A percentile compares a stretch with the other conserved stretches of the same genome.
Conservation (phyloP, 92 coral and sea anemone genomes). For the Scolanthus callimorphus region DNA sequence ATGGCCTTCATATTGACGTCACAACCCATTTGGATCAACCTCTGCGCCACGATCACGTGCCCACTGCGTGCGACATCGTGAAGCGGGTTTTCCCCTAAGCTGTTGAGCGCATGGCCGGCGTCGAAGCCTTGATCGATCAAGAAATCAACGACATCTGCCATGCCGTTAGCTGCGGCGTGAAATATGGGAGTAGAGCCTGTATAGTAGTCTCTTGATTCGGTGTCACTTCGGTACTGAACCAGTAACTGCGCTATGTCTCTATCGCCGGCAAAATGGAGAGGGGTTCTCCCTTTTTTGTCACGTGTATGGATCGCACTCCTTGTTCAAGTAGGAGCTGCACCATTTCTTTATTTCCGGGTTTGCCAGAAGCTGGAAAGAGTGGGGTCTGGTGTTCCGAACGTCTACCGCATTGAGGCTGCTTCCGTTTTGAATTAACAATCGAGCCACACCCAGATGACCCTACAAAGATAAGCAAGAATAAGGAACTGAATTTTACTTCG, state of each 20-base stretch:
- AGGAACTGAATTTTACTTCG: too few relatives aligned
- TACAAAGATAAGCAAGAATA: too few relatives aligned
- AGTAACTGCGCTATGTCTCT: slow-evolving; percentile 41
- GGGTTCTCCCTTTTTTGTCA: slow-evolving; percentile 51
- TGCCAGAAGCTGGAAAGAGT: slow-evolving; percentile 48
- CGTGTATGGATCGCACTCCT: slow-evolving; percentile 31
- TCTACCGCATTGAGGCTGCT: slow-evolving; percentile 34
- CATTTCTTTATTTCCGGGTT: slow-evolving; percentile 31
- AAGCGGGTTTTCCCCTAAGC: slow-evolving; percentile 54
- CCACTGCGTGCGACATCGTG: slow-evolving; percentile 63
- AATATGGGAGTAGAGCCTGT: slow-evolving; percentile 60
- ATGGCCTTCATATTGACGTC: slow-evolving; percentile 47
- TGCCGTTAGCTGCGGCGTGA: slow-evolving; percentile 56
- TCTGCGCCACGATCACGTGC: slow-evolving; percentile 40
- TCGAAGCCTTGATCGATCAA: slow-evolving; percentile 39
- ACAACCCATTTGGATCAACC: slow-evolving; percentile 39
- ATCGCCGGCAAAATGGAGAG: slow-evolving; percentile 50
- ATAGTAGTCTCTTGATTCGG: slow-evolving; percentile 43
- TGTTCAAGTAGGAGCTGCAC: slow-evolving; percentile 36
- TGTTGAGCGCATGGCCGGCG: slow-evolving; percentile 18
- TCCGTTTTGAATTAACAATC: slow-evolving; percentile 35
- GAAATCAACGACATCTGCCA: slow-evolving; percentile 42
- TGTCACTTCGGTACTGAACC: slow-evolving; percentile 37
- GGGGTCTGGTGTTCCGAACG: slow-evolving; percentile 53
- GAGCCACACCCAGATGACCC: slow-evolving; percentile 41